A percentile compares a stretch with the other conserved stretches of the same genome.
Conservation (phyloP, 2,888 invertebrate species). For the Ectemnius continuus region DNA sequence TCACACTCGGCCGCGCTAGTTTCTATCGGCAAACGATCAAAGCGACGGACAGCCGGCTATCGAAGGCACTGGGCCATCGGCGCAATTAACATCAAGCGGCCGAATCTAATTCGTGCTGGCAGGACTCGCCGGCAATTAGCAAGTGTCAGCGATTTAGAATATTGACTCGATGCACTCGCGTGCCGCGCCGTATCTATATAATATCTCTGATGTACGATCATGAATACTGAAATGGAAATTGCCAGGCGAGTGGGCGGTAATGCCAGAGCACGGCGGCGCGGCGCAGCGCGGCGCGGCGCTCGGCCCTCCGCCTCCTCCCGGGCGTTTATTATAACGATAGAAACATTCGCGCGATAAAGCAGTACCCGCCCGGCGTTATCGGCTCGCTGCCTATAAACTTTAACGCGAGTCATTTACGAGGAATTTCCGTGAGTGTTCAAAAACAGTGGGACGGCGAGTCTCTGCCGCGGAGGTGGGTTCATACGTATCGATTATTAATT, state of each 20-base stretch:
- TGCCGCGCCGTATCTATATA: background rate
- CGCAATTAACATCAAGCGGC: constrained; percentile 29
- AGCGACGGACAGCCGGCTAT: background rate
- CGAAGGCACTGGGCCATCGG: constrained; percentile 12
- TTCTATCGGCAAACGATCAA: constrained; percentile 9
- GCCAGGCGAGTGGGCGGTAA: constrained; percentile 26
- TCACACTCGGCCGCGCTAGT: background rate
- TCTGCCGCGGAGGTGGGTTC: background rate
- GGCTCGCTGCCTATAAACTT: constrained; percentile 1
- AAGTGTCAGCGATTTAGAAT: constrained; percentile 45
- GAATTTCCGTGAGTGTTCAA: constrained; percentile 5
- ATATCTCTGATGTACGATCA: constrained; percentile 29
- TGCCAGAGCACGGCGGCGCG: constrained; percentile 1
- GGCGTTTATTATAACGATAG: constrained; percentile 28
- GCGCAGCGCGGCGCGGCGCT: background rate
- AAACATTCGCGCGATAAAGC: constrained; percentile 28
- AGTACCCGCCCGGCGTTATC: background rate
- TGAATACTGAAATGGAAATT: constrained; percentile 41
- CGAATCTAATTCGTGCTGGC: constrained; percentile 22
- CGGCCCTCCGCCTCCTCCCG: constrained; percentile 5
- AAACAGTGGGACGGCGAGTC: background rate
- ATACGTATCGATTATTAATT: background rate
- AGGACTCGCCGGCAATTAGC: constrained; percentile 42
- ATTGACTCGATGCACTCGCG: constrained; percentile 34
- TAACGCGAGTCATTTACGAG: background rate